Percentiles rank a stretch among this genome's conserved stretches.
Conservation (phyloP, 2,888 invertebrate species). For the Agonopterix arenella region DNA sequence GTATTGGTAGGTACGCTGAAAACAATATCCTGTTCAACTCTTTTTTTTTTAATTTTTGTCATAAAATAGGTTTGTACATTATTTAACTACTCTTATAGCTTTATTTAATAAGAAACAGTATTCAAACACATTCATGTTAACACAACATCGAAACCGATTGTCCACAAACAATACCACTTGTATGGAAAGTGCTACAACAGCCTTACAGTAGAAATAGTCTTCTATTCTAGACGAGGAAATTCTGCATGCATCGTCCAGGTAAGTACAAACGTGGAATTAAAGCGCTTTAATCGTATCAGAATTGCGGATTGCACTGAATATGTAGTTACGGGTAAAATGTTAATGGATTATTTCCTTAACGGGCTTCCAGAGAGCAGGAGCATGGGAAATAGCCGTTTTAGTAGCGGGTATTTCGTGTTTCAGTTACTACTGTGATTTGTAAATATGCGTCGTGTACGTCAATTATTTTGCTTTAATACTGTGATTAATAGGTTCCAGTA, state of each 20-base stretch:
- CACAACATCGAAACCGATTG: background rate
- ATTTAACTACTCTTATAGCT: no score
- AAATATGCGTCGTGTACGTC: slow-evolving; percentile 31
- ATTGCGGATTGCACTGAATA: slow-evolving; percentile 40
- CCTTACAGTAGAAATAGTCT: slow-evolving; percentile 1
- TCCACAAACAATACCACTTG: no score
- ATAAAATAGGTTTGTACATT: no score
- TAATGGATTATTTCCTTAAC: slow-evolving; percentile 61
- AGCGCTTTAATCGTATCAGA: slow-evolving; percentile 39
- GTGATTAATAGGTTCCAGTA: no score
- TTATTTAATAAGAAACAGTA: no score
- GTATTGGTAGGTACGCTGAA: no score
- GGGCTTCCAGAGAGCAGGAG: slow-evolving; percentile 28
- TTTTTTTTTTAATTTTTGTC: no score
- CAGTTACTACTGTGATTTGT: slow-evolving; percentile 44
- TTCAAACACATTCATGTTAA: background rate
- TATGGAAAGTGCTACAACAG: background rate
- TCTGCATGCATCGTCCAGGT: slow-evolving; percentile 9
- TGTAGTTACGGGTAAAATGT: slow-evolving; percentile 50
- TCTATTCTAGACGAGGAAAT: slow-evolving; percentile 12
- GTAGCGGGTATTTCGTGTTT: slow-evolving; percentile 24
- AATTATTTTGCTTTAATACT: background rate
- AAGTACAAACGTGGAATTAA: slow-evolving; percentile 21
- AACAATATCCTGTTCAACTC: no score
- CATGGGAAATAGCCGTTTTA: slow-evolving; percentile 36